Evolutionary conservation across 2,113 vertebrate species (phyloP).

Genomic region (Willisornis vidua): DNA sequence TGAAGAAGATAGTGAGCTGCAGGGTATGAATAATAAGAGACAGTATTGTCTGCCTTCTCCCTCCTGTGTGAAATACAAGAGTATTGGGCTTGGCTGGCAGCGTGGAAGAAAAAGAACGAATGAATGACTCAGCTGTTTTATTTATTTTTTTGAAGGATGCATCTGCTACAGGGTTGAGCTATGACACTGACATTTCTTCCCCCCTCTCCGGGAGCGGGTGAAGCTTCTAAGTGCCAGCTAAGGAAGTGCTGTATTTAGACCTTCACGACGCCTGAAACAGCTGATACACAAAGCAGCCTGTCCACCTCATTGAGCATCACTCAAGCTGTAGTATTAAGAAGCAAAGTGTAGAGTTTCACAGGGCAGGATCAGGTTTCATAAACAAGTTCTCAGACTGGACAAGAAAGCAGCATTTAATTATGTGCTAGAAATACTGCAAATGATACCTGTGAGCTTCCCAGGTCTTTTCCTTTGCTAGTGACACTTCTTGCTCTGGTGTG

Average conservation of each 20-base stretch:
- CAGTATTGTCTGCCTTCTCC: slow-evolving; percentile 36
- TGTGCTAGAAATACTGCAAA: not conserved
- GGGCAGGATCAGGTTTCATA: slow-evolving; percentile 30
- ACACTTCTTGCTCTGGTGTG: not conserved
- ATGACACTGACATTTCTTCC: not conserved
- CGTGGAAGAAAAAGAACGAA: not conserved
- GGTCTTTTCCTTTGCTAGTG: not conserved
- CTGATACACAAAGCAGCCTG: slow-evolving; percentile 5
- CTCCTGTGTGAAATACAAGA: not conserved
- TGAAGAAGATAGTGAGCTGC: slow-evolving; percentile 34
- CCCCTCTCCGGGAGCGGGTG: not conserved
- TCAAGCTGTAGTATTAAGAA: not conserved
- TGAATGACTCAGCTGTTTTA: not conserved
- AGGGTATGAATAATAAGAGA: slow-evolving; percentile 41
- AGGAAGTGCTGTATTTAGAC: not conserved
- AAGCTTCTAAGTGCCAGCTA: not conserved
- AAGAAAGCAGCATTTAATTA: not conserved
- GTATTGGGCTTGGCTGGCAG: not conserved
- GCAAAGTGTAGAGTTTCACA: not conserved
- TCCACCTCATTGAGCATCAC: not conserved
- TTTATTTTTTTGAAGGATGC: not conserved
- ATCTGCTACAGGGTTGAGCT: not conserved
- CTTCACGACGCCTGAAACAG: not conserved
- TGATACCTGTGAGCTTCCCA: not conserved
- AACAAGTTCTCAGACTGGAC: slow-evolving; percentile 5